Evolutionary conservation across 2,797 vertebrate species (phyloP), one percentile per base, ranked within the genome.

Genomic region (Typhlichthys eigenmanni): DNA sequence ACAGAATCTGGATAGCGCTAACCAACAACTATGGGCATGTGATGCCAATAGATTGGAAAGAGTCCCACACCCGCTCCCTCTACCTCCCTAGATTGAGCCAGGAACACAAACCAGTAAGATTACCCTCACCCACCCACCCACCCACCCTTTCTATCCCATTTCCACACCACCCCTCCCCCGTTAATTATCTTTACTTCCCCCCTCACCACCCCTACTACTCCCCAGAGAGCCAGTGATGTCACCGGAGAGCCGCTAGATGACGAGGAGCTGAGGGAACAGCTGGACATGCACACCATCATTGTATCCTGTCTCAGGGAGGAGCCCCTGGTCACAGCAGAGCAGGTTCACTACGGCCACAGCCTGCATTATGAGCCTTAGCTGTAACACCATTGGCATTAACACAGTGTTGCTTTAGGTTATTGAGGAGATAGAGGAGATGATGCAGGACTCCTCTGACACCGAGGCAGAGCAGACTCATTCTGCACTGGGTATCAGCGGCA

Each of bases 401-500:
- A 3, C 14, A 10, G 17, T 55, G 52, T 10, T 52, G 1, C 71
- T 9, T 53, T 86, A 99, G 97, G 97, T 99, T 19, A 99, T 99
- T 62, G 96, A 99, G 91, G 97, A 99, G 92, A 95, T 99, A 29
- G 97, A 99, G 80, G 95, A 98, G 88, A 98, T 99, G 94, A 97
- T 99, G 97, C 95, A 97, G 83, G 96, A 98, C 71, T 98, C 95
- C 0, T 93, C 94, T 6, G 96, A 98, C 65, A 85, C 86, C 46
- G 94, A 95, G 63, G 90, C 92, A 0, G 90, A 92, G 58, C 92
- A 94, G 75, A 91, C 92, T 0, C 93, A 91, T 1, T 90, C 92
- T 0, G 82, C 92, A 70, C 87, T 95, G 58, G 95, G 94, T 5
- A 85, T 95, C 82, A 94, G 96, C 71, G 85, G 94, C 45, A 91